A percentile compares a stretch with the other conserved stretches of the same genome.
Evolutionary conservation across 2,888 invertebrate genomes (phyloP).

Genomic region (Dryadula phaetusa): DNA sequence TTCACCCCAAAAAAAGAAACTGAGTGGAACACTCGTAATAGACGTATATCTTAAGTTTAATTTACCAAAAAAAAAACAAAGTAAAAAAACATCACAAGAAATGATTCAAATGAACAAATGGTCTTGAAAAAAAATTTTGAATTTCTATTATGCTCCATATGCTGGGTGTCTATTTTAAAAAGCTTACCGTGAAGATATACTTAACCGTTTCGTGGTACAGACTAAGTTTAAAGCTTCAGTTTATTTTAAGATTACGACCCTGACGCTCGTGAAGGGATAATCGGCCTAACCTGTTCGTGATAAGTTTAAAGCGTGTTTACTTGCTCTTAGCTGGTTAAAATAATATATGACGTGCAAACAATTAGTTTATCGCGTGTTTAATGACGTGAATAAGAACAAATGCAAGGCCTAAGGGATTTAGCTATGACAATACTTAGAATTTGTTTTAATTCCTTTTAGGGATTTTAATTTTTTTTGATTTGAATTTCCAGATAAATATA

Average conservation of each 20-base stretch:
- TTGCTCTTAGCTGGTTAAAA: conserved; percentile 31
- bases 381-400: neutral
- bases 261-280: conserved; percentile 59
- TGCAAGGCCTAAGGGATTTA: neutral
- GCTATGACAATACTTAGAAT: neutral
- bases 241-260: conserved; percentile 65
- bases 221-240: conserved; percentile 58
- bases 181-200: conserved; percentile 62
- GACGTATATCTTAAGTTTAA: conserved; percentile 41
- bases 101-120: conserved; percentile 76
- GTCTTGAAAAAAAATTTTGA: conserved; percentile 52
- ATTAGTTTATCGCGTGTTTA: conserved; percentile 31
- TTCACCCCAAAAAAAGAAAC: conserved; percentile 40
- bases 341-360: conserved; percentile 29
- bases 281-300: conserved; percentile 51
- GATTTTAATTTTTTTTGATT: too few relatives aligned
- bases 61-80: conserved; percentile 51
- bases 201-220: conserved; percentile 71
- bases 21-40: conserved; percentile 21
- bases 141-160: conserved; percentile 48
- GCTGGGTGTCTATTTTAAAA: conserved; percentile 70
- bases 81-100: conserved; percentile 55
- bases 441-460: neutral
- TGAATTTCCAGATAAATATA: too few relatives aligned
- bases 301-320: conserved; percentile 49